Evolutionary conservation across 2,888 invertebrate genomes (phyloP), one percentile per base, ranked within the genome.

Genomic region (Ophion obscuratus): DNA sequence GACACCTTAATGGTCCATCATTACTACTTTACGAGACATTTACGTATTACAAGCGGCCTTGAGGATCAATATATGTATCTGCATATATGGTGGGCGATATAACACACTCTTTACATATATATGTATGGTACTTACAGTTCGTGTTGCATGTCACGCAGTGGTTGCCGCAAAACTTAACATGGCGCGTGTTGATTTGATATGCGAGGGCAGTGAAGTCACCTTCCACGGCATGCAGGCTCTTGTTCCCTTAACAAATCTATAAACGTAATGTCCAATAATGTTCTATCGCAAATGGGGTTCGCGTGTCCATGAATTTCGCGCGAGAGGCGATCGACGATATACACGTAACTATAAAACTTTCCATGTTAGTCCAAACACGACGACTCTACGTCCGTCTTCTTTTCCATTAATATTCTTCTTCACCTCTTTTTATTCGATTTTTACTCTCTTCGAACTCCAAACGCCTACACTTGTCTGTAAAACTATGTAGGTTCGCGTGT

Each of bases 181-280:
- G 66, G 61, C 70, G 67, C 80, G 74, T 62, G 71, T 83, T 53
- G 64, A 76, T 70, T 81, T 47, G 73, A 77, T 71, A 82, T 68
- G 74, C 84, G 75, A 64, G 73, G 70, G 81, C 82, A 62, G 79
- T 31, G 61, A 68, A 71, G 68, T 47, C 75, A 47, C 70, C 59
- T 68, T 64, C 67, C 61, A 20, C 62, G 61, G 68, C 78, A 61
- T 70, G 78, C 70, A 27, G 62, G 11, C 36, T 57, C 70, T 71
- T 20, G 36, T 71, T 57, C 77, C 68, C 78, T 77, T 85, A 82
- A 74, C 81, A 89, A 90, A 91, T 91, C 90, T 90, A 90, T 91
- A 89, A 91, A 89, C 89, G 88, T 89, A 89, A 90, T 89, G 91
- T 90, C 89, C 90, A 88, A 90, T 90, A 90, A 91, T 89, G 88